Conservation (phyloP, 1,140 invertebrate species). For the Vanessa tameamea region DNA sequence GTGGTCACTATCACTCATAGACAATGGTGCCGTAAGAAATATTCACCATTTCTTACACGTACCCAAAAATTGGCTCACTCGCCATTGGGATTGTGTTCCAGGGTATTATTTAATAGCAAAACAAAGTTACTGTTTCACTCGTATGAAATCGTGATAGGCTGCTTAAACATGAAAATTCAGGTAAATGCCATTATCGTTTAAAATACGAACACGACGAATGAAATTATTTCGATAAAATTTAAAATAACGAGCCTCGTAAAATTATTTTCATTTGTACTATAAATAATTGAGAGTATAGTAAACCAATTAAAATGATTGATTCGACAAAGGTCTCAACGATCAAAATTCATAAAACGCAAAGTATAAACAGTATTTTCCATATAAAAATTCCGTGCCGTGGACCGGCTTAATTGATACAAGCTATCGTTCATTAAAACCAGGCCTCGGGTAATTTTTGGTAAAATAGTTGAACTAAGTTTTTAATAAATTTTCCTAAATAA, state of each 20-base stretch:
- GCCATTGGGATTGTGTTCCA: too few species aligned
- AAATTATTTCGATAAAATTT: neutral
- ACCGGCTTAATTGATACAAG: constrained; percentile 11
- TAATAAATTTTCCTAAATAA: neutral
- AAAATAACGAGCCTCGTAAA: constrained; percentile 19
- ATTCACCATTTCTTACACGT: too few species aligned
- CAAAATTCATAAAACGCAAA: constrained; percentile 18
- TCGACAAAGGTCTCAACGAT: constrained; percentile 36
- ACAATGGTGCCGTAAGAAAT: too few species aligned
- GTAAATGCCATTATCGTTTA: too few species aligned
- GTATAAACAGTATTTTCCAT: constrained; percentile 18
- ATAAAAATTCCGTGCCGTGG: neutral
- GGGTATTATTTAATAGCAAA: too few species aligned
- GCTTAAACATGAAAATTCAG: too few species aligned
- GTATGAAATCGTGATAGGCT: too few species aligned
- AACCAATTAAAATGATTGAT: constrained; percentile 68
- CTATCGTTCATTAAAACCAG: constrained; percentile 3
- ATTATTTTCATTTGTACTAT: constrained; percentile 4
- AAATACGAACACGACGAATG: too few species aligned
- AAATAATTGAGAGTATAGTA: constrained; percentile 4
- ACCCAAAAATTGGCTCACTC: too few species aligned
- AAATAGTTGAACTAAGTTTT: neutral
- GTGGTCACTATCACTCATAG: too few species aligned
- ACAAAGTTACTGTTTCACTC: too few species aligned
- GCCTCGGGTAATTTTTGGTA: neutral